Evolutionary conservation across 1,140 invertebrate species (phyloP), one percentile per base, ranked within the genome.

Genomic region (Drosophila sturtevanti): DNA sequence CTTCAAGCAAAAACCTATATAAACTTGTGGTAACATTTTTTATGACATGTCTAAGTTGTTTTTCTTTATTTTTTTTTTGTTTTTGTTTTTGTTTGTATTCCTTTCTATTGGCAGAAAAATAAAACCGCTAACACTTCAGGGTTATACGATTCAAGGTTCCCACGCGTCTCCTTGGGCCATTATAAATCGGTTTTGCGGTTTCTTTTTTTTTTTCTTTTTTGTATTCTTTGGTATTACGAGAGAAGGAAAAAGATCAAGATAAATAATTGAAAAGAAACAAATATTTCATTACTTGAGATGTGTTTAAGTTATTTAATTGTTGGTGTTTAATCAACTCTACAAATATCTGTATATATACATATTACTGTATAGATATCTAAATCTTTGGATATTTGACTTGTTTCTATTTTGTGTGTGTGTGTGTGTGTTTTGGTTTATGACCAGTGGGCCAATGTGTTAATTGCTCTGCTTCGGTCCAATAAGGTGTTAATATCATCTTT

Each of bases 401-500:
- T 51, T 22, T 12, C 27, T 31, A 2, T 24, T 24, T 2, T 69
- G 37, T 14, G 34, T 52, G 38, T 31, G 31, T 61, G 72, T 58
- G n/a, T 24, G 58, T 76, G 73, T 54, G 1, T 76, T 77, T 66
- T 68, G 41, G 48, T 86, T 87, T 82, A 82, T 73, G 79, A 38
- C 72, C 82, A 82, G 48, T 77, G 82, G 71, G 62, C 68, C 66
- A 89, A 77, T 58, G 84, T 87, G 84, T 89, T 84, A 89, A 87
- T 84, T 87, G 79, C 82, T 56, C 79, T 56, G 72, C 61, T 69
- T 21, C 63, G 63, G 41, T 61, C 68, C 63, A 82, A 87, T 81
- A 87, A 87, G 84, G 79, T 87, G 82, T 82, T 87, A 87, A 87
- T 89, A 76, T 66, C 76, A 82, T 52, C 37, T 87, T 87, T 84